Percentiles rank a stretch among this genome's conserved stretches.
Evolutionary conservation across 2,888 invertebrate genomes (phyloP).

Genomic region (Leptopilina myrica): DNA sequence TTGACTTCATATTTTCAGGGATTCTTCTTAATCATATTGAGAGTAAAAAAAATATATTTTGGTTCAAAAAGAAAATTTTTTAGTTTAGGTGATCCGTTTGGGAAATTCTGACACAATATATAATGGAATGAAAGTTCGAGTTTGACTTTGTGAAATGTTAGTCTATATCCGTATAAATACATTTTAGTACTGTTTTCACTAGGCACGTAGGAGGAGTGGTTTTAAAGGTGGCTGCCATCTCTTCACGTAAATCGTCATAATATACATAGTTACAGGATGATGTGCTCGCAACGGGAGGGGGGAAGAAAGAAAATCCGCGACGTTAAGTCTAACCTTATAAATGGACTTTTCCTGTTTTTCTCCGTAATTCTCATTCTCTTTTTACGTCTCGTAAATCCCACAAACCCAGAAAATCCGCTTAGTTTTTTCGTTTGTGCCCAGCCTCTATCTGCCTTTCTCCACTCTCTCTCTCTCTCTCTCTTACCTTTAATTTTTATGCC

Average conservation of each 20-base stretch:
- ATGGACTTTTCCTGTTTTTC: constrained; percentile 56
- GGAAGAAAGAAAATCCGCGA: constrained; percentile 38
- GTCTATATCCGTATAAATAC: not conserved
- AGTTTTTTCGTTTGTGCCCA: constrained; percentile 40
- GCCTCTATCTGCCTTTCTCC: not conserved
- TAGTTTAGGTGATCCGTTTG: too few species aligned
- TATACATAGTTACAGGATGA: constrained; percentile 29
- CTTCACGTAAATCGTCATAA: constrained; percentile 48
- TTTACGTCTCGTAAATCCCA: constrained; percentile 54
- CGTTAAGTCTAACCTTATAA: constrained; percentile 52
- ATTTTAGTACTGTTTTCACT: constrained; percentile 4
- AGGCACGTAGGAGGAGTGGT: too few species aligned
- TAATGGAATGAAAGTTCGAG: not conserved
- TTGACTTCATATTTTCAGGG: too few species aligned
- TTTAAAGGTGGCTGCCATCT: not conserved
- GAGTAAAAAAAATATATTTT: too few species aligned
- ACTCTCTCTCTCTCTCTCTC: not conserved
- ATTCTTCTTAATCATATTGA: too few species aligned
- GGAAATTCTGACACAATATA: too few species aligned
- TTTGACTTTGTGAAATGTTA: not conserved
- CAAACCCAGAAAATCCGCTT: constrained; percentile 54
- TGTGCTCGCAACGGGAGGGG: not conserved
- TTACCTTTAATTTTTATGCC: not conserved
- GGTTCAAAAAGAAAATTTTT: too few species aligned
- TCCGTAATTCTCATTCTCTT: constrained; percentile 24